Conservation (phyloP, 2,888 invertebrate genomes). For the Polydrusus pterygomalis region DNA sequence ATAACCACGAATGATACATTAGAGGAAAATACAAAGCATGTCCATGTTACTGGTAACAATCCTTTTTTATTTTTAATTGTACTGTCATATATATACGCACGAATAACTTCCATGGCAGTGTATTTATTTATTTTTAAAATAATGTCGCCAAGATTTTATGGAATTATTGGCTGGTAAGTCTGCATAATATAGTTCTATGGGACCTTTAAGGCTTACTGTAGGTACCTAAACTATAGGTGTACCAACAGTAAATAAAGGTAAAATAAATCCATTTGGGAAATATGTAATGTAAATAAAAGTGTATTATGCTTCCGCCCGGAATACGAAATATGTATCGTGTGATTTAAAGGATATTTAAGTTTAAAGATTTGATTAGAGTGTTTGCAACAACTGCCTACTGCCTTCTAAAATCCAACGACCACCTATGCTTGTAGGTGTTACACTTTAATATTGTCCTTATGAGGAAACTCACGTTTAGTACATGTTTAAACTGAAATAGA, state of each 20-base stretch:
- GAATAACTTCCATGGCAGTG: slow-evolving; percentile 5
- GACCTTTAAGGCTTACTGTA: neutral
- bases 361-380: too few relatives aligned
- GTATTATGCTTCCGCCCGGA: too few relatives aligned
- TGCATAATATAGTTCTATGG: neutral
- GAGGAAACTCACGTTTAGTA: slow-evolving; percentile 19
- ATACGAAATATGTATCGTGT: too few relatives aligned
- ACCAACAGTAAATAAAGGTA: too few relatives aligned
- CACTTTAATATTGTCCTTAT: slow-evolving; percentile 21
- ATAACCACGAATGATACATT: slow-evolving; percentile 6
- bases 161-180: neutral
- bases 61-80: slow-evolving; percentile 35
- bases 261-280: too few relatives aligned
- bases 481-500: neutral
- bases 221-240: too few relatives aligned
- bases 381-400: too few relatives aligned
- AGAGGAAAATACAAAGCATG: slow-evolving; percentile 31
- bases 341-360: too few relatives aligned
- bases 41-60: slow-evolving; percentile 27
- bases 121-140: slow-evolving; percentile 26
- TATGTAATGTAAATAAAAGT: too few relatives aligned
- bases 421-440: slow-evolving; percentile 29
- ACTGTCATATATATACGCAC: slow-evolving; percentile 21
- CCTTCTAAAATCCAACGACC: slow-evolving; percentile 29
- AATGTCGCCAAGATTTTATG: neutral